These are phyloP conservation scores for Agonopterix alstromeriana DNA, from an alignment of 2,888 invertebrate genomes.

Conservation along the genomic window DNA sequence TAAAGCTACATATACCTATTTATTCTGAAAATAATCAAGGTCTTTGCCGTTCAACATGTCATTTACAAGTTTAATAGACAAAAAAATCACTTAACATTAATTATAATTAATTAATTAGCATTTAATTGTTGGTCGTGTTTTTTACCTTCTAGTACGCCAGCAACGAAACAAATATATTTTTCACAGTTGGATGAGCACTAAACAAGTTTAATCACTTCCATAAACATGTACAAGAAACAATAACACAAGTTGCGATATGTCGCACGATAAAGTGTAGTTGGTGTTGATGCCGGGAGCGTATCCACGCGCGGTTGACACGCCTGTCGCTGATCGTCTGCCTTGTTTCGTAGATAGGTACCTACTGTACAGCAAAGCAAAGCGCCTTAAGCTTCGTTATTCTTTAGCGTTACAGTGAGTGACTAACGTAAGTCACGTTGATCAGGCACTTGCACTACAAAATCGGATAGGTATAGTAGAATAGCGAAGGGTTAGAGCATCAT, in stretches of 20 bases:
- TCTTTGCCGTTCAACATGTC: conserved; percentile 13
- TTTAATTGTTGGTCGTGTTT: not conserved
- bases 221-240: not conserved
- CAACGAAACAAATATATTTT: not conserved
- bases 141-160: conserved; percentile 4
- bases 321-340: conserved; percentile 23
- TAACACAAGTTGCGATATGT: not conserved
- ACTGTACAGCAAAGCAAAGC: not conserved
- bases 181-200: conserved; percentile 11
- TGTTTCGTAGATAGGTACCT: conserved; percentile 1
- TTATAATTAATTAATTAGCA: not conserved
- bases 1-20: conserved; percentile 55
- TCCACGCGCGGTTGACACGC: conserved; percentile 20
- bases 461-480: no score
- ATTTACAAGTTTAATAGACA: not conserved
- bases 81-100: not conserved
- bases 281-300: conserved; percentile 6
- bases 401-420: not conserved
- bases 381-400: not conserved
- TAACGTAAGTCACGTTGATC: not conserved
- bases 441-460: not conserved
- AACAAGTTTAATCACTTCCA: conserved; percentile 1
- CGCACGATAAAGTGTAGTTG: not conserved
- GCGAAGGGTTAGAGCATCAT: no score
- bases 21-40: conserved; percentile 65